A percentile compares a stretch with the other conserved stretches of the same genome.
These are phyloP conservation scores for Schizothorax lantsangensis DNA, from an alignment of 2,797 vertebrate species.

Conservation along the genomic window DNA sequence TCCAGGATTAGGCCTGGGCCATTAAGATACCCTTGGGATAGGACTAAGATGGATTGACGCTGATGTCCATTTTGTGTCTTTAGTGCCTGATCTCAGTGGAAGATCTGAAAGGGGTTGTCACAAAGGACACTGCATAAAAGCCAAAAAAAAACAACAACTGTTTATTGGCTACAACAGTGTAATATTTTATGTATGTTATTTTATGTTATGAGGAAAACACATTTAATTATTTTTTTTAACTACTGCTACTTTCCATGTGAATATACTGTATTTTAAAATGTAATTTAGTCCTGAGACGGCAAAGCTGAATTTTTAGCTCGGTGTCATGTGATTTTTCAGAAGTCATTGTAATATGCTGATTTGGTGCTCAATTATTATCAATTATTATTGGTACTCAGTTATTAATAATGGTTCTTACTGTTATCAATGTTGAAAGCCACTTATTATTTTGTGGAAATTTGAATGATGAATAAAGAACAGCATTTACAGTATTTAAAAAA, in stretches of 20 bases:
- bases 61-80: slow-evolving; percentile 34
- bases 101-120: slow-evolving; percentile 15
- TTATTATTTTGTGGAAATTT: neutral
- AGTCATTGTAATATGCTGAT: neutral
- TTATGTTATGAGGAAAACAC: too few relatives aligned
- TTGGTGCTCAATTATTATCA: neutral
- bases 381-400: neutral
- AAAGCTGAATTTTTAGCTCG: neutral
- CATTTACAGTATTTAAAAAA: neutral
- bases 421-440: neutral
- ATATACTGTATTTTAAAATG: neutral
- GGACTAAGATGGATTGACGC: slow-evolving; percentile 40
- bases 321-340: neutral
- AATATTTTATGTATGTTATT: neutral
- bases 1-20: slow-evolving; percentile 54
- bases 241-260: neutral
- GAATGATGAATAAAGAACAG: neutral
- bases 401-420: neutral
- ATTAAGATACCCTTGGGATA: slow-evolving; percentile 55
- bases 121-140: neutral
- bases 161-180: neutral
- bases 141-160: neutral
- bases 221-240: neutral
- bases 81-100: slow-evolving; percentile 37
- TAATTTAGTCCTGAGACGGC: neutral